Conservation (phyloP, 2,797 vertebrate species). For the Alcedo atthis region DNA sequence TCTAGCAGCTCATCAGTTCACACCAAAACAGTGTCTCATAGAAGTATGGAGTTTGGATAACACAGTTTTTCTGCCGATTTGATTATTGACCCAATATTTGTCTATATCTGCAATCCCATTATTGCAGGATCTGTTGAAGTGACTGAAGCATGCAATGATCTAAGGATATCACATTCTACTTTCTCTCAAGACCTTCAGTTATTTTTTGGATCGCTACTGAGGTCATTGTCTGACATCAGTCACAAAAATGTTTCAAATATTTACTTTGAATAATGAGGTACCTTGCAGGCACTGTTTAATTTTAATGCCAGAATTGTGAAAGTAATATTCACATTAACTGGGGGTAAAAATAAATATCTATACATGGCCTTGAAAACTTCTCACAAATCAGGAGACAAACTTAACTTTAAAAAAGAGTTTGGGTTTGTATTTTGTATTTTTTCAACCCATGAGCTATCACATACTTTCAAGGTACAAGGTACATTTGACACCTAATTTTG, state of each 20-base stretch:
- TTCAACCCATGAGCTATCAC: neutral
- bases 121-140: neutral
- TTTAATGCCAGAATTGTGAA: neutral
- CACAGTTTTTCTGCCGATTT: neutral
- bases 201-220: neutral
- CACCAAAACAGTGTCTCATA: neutral
- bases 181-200: neutral
- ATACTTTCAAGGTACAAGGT: neutral
- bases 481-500: neutral
- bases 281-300: neutral
- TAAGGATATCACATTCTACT: neutral
- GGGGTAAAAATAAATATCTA: neutral
- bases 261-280: neutral
- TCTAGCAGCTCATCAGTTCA: neutral
- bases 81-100: neutral
- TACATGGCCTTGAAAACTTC: neutral
- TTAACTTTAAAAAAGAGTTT: neutral
- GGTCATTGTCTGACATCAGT: neutral
- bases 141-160: neutral
- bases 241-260: neutral
- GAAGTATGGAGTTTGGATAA: neutral
- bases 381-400: neutral
- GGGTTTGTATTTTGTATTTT: neutral
- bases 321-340: neutral
- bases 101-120: neutral